Conservation (phyloP, 1,140 invertebrate species). For the Bradynema listronoti region DNA sequence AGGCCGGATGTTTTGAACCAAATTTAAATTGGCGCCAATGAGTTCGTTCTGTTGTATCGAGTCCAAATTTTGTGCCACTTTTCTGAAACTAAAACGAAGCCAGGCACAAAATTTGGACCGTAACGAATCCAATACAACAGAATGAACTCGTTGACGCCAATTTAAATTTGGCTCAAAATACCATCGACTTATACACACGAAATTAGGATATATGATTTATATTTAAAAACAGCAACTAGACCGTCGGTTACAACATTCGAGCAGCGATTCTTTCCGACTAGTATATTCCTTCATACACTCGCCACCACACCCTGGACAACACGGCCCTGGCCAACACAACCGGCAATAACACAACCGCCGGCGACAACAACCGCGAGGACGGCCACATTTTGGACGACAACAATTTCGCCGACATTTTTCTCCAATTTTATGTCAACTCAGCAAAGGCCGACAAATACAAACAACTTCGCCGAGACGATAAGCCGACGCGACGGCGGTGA, state of each 20-base stretch:
- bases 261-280: not conserved
- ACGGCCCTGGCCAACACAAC: not conserved
- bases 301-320: not conserved
- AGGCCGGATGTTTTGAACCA: no score
- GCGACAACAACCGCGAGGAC: not conserved
- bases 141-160: no score
- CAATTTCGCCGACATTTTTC: not conserved
- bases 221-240: slow-evolving; percentile 4
- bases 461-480: not conserved
- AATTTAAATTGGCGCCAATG: no score
- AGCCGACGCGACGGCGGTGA: not conserved
- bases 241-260: not conserved
- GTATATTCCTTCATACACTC: not conserved
- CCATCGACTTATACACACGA: no score
- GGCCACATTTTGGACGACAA: not conserved
- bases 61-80: no score
- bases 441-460: not conserved
- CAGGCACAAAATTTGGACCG: no score
- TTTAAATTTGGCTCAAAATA: no score
- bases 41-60: no score
- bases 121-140: no score
- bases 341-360: not conserved
- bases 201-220: not conserved
- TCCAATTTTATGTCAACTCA: not conserved
- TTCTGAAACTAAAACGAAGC: no score